phyloP scores from a whole-genome alignment of 2,888 invertebrate species.

The Byasa hedistus region DNA sequence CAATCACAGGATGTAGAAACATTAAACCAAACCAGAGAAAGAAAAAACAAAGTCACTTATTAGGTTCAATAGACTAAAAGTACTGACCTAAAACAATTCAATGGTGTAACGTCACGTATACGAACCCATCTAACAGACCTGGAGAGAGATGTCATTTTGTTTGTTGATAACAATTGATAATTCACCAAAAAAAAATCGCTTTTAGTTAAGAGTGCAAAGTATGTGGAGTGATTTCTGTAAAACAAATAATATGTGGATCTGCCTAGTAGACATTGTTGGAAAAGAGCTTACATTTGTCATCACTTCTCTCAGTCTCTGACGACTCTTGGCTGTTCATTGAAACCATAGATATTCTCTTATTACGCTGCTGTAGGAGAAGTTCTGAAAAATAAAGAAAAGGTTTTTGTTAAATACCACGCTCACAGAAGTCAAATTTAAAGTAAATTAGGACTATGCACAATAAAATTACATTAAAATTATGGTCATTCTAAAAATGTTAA shows the following conservation, averaged over 20 bases:
- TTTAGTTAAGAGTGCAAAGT: conserved; percentile 10
- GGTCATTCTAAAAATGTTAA: no score
- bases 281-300: conserved; percentile 68
- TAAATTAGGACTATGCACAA: no score
- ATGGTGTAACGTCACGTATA: conserved; percentile 71
- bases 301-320: conserved; percentile 59
- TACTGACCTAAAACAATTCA: conserved; percentile 77
- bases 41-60: background rate
- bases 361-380: conserved; percentile 66
- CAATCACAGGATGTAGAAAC: conserved; percentile 41
- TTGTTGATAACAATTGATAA: conserved; percentile 26
- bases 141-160: conserved; percentile 56
- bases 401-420: background rate
- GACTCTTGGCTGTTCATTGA: conserved; percentile 71
- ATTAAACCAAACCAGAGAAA: conserved; percentile 41
- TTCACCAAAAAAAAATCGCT: conserved; percentile 11
- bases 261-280: conserved; percentile 10
- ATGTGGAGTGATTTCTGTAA: conserved; percentile 4
- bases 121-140: conserved; percentile 74
- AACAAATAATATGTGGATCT: background rate
- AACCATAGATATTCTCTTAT: conserved; percentile 66
- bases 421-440: no score
- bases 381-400: conserved; percentile 52
- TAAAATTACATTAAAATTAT: no score
- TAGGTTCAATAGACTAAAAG: conserved; percentile 41